A percentile compares a stretch with the other conserved stretches of the same genome.
Evolutionary conservation across 1,140 invertebrate species (phyloP).

Genomic region (Aphelenchoides besseyi): DNA sequence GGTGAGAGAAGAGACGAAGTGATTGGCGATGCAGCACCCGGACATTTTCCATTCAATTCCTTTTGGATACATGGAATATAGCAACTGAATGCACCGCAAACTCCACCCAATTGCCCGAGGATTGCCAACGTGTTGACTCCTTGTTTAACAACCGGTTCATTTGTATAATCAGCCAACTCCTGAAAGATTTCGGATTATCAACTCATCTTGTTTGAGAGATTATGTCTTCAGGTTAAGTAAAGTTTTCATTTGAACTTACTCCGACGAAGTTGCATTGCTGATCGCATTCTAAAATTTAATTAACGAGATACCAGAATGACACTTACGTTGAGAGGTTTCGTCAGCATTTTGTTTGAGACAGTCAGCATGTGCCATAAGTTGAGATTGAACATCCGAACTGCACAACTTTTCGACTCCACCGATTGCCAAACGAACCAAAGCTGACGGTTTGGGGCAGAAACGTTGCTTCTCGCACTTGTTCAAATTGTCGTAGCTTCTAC

Average conservation of each 20-base stretch:
- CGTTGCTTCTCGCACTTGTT: neutral
- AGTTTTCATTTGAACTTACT: too few species aligned
- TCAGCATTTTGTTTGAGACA: neutral
- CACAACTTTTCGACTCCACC: neutral
- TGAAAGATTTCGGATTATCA: too few species aligned
- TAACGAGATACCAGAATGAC: neutral
- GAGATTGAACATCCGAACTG: neutral
- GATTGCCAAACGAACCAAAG: neutral
- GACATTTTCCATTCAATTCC: neutral
- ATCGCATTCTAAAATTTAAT: neutral
- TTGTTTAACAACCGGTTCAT: neutral
- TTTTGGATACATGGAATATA: neutral
- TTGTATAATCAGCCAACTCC: neutral
- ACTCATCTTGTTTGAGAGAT: too few species aligned
- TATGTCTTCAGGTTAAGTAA: too few species aligned
- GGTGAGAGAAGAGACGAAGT: neutral
- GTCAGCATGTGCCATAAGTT: neutral
- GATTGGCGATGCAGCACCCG: neutral
- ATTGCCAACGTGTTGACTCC: neutral
- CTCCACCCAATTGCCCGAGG: neutral
- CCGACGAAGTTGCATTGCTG: neutral
- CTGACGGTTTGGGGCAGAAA: neutral
- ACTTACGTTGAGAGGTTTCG: neutral
- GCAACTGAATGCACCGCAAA: neutral
- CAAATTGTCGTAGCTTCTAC: neutral